Evolutionary conservation across 1,140 invertebrate genomes (phyloP).

Genomic region (Anadara kagoshimensis): DNA sequence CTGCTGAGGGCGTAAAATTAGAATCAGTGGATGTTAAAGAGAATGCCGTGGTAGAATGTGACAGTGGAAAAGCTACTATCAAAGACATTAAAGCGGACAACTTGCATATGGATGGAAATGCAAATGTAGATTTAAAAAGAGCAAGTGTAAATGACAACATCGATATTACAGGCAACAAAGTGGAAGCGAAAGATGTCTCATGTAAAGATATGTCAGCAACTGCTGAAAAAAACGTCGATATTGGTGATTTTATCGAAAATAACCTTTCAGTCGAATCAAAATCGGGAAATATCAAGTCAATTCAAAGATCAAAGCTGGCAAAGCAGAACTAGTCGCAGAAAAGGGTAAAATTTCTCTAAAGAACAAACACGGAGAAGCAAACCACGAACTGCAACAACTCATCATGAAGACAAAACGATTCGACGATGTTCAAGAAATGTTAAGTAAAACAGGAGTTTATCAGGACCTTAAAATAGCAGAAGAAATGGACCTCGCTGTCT

Average conservation of each 20-base stretch:
- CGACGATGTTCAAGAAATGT: background rate
- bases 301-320: background rate
- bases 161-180: background rate
- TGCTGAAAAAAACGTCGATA: too few species aligned
- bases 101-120: background rate
- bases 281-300: background rate
- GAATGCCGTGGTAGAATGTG: background rate
- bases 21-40: background rate
- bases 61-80: background rate
- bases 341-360: background rate
- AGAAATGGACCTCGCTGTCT: background rate
- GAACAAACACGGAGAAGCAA: background rate
- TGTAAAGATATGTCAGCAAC: background rate
- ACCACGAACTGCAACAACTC: background rate
- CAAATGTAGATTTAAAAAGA: background rate
- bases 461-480: conserved; percentile 6
- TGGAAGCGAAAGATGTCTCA: background rate
- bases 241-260: too few species aligned
- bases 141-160: background rate
- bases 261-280: background rate
- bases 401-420: background rate
- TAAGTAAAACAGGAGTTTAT: background rate
- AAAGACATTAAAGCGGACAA: background rate
- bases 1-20: background rate
- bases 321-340: background rate